Evolutionary conservation across 2,797 vertebrate genomes (phyloP), one percentile per base, ranked within the genome.

Genomic region (Etheostoma perlongum): DNA sequence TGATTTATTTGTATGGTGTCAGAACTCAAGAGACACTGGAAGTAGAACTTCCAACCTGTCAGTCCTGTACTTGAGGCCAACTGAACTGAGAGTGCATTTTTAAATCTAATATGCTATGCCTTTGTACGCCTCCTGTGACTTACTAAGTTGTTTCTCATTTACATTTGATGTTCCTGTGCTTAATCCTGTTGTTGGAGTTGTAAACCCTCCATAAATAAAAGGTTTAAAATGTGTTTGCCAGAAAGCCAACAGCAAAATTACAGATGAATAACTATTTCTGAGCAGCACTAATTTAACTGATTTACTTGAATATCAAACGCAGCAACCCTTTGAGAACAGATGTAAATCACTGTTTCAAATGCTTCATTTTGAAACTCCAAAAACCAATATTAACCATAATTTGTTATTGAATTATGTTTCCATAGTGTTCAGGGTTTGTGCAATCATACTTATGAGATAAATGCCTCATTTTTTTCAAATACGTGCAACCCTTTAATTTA

Each of bases 291-390:
- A 73, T 73, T 51, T 72, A 12, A 23, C 67, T 49, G 25, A 44
- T 78, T 86, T 80, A 52, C 23, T 23, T 74, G 14, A 77, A 76
- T 74, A 69, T 71, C 49, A 82, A 79, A 67, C 47, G 55, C 8
- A 19, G 11, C 42, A 66, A 33, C 42, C 57, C 49, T 75, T 72
- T 36, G 40, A 70, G 64, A 72, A n/a, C 61, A 58, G 48, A 69
- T 76, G 72, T 72, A 67, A 84, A 72, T 71, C 21, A 27, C 44
- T 25, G 44, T 7, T 44, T 15, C 71, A 55, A 70, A 62, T 21
- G 33, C 4, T 48, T 77, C 19, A 59, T 77, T 75, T 63, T 69
- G 8, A 68, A 79, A 53, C 36, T 69, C 4, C 27, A 64, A 67
- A 63, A 21, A 65, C 21, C 21, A 68, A 68, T 61, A 72, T 5